A percentile compares a stretch with the other conserved stretches of the same genome.
These are phyloP conservation scores for Pampusana beccarii DNA, from an alignment of 2,113 vertebrate genomes.

Conservation along the genomic window DNA sequence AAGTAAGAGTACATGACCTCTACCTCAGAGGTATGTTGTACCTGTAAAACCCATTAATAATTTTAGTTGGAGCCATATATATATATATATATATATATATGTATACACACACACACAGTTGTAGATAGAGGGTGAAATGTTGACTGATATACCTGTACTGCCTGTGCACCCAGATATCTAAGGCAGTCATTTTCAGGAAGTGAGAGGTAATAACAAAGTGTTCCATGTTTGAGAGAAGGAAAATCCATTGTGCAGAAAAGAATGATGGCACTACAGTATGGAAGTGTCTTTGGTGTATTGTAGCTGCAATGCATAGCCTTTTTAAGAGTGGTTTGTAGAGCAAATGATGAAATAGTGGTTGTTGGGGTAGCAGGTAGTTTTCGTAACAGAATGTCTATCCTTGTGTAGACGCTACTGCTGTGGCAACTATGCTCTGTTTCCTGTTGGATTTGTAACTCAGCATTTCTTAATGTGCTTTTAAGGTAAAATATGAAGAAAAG, in stretches of 20 bases:
- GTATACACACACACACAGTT: not conserved
- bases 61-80: not conserved
- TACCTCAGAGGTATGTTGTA: not conserved
- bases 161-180: not conserved
- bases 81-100: too few relatives aligned
- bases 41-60: not conserved
- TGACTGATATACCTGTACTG: not conserved
- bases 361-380: not conserved
- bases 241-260: not conserved
- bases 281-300: not conserved
- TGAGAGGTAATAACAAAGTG: not conserved
- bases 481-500: not conserved
- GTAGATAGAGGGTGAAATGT: not conserved
- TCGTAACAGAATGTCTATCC: not conserved
- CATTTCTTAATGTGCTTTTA: not conserved
- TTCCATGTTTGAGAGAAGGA: not conserved
- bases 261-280: not conserved
- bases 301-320: not conserved
- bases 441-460: not conserved
- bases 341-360: not conserved
- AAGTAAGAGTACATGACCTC: not conserved
- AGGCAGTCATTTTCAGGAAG: not conserved
- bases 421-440: not conserved
- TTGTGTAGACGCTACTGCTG: not conserved
- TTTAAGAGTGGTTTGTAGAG: not conserved